Percentiles rank a stretch among this genome's conserved stretches.
Evolutionary conservation across 2,888 invertebrate genomes (phyloP).

Genomic region (Spicauda simplicius): DNA sequence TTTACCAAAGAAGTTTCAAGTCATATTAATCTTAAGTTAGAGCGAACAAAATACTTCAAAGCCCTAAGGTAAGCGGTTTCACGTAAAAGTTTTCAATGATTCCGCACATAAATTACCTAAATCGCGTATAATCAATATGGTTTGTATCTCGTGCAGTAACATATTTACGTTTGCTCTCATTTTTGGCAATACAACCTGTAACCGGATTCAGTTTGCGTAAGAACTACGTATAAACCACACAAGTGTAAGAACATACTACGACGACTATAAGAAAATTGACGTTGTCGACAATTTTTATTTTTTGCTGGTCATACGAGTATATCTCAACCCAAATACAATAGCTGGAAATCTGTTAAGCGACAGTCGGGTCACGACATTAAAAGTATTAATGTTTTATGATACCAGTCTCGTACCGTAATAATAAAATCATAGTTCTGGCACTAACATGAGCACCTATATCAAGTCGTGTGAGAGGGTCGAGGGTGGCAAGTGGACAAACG

Average conservation of each 20-base stretch:
- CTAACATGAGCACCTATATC: not conserved
- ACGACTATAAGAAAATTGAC: too few relatives aligned
- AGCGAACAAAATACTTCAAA: not conserved
- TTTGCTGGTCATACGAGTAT: too few relatives aligned
- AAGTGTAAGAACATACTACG: too few relatives aligned
- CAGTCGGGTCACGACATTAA: not conserved
- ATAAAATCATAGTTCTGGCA: not conserved
- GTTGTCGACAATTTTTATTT: too few relatives aligned
- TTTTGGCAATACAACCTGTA: too few relatives aligned
- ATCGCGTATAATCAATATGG: not conserved
- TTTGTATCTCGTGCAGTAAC: not conserved
- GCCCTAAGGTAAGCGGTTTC: not conserved
- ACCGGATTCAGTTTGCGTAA: too few relatives aligned
- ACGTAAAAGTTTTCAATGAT: not conserved
- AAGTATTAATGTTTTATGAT: not conserved
- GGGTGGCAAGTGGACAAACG: conserved; percentile 50
- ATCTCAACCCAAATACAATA: too few relatives aligned
- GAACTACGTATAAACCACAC: too few relatives aligned
- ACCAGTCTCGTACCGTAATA: not conserved
- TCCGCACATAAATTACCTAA: not conserved
- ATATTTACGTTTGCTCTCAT: not conserved
- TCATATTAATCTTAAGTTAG: not conserved
- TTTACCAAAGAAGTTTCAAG: not conserved
- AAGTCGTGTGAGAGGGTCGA: conserved; percentile 13
- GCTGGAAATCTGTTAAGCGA: not conserved